Evolutionary conservation across 2,113 vertebrate genomes (phyloP).

Genomic region (Gorsachius goisagi): DNA sequence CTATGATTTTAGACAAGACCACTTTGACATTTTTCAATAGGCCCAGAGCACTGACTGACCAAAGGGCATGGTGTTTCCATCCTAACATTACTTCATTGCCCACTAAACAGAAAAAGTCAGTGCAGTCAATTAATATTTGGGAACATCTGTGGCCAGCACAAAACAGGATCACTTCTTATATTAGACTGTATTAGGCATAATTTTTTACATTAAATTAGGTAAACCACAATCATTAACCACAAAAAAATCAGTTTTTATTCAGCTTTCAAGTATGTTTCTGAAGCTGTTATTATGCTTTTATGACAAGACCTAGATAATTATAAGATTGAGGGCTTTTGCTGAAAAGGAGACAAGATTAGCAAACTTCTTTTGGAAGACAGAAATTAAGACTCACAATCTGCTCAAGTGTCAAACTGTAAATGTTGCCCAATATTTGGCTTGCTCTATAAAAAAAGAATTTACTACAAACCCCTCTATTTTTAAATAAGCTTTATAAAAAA

Average conservation of each 20-base stretch:
- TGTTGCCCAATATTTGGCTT: background rate
- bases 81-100: background rate
- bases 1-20: background rate
- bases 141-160: background rate
- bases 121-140: background rate
- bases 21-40: background rate
- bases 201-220: background rate
- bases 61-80: background rate
- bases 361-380: background rate
- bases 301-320: constrained; percentile 6
- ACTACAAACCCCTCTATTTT: background rate
- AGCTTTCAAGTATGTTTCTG: background rate
- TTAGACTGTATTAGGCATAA: background rate
- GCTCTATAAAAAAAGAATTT: background rate
- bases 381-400: constrained; percentile 16
- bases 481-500: constrained; percentile 39
- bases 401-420: constrained; percentile 15
- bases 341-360: constrained; percentile 24
- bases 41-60: background rate
- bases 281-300: background rate
- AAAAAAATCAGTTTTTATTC: constrained; percentile 2
- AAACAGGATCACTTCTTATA: background rate
- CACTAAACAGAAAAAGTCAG: background rate
- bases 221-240: constrained; percentile 24
- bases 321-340: background rate